Percentiles rank a stretch among this genome's conserved stretches.
Evolutionary conservation across 2,797 vertebrate species (phyloP).

Genomic region (Pelochelys cantorii): DNA sequence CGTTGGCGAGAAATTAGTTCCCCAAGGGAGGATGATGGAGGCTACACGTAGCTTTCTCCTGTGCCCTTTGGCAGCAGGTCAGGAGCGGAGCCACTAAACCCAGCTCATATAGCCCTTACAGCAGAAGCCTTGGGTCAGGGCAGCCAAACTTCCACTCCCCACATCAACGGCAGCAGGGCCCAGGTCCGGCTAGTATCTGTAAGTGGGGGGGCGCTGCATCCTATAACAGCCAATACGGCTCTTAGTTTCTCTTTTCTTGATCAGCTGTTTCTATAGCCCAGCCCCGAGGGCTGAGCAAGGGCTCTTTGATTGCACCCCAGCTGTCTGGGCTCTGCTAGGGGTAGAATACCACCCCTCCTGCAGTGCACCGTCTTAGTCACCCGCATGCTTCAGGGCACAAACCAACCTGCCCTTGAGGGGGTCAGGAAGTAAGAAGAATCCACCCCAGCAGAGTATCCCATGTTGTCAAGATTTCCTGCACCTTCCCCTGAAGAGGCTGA

Average conservation of each 20-base stretch:
- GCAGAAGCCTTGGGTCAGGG: not conserved
- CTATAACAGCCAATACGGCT: not conserved
- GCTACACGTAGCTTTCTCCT: too few relatives aligned
- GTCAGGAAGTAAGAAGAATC: not conserved
- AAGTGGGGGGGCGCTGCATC: not conserved
- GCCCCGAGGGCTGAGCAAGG: not conserved
- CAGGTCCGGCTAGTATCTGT: not conserved
- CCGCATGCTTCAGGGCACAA: not conserved
- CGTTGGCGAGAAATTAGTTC: too few relatives aligned
- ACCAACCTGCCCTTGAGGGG: not conserved
- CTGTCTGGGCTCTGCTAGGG: not conserved
- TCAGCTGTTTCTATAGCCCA: not conserved
- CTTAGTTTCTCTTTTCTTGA: not conserved
- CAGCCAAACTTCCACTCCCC: not conserved
- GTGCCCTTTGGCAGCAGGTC: too few relatives aligned
- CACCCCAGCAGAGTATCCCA: not conserved
- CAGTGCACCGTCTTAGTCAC: not conserved
- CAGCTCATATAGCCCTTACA: too few relatives aligned
- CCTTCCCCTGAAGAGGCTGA: not conserved
- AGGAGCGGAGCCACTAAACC: too few relatives aligned
- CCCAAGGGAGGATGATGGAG: too few relatives aligned
- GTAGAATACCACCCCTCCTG: not conserved
- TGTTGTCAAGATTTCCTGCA: not conserved
- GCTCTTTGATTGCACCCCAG: not conserved
- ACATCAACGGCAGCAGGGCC: not conserved